Evolutionary conservation across 2,888 invertebrate genomes (phyloP).

Genomic region (Mythimna impura): DNA sequence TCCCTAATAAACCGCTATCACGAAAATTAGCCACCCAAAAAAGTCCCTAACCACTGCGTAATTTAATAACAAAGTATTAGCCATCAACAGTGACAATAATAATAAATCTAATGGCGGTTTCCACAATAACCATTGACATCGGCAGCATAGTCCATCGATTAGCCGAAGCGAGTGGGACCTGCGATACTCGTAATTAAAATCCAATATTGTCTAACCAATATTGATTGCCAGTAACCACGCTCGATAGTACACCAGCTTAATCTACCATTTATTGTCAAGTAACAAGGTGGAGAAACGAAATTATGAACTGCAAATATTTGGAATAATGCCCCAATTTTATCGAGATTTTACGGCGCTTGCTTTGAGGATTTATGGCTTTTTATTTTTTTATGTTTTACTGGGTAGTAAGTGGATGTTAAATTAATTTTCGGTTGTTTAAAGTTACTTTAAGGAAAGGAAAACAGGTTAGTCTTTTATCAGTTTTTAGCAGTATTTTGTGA

Average conservation of each 20-base stretch:
- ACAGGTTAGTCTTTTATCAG: background rate
- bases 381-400: conserved; percentile 43
- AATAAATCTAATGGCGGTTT: conserved; percentile 72
- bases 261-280: conserved; percentile 66
- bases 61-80: conserved; percentile 52
- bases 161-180: conserved; percentile 74
- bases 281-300: conserved; percentile 61
- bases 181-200: conserved; percentile 89
- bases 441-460: conserved; percentile 3
- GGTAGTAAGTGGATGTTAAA: conserved; percentile 23
- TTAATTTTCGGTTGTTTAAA: conserved; percentile 39
- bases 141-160: conserved; percentile 78
- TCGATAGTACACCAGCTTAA: conserved; percentile 67
- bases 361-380: conserved; percentile 42
- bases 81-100: conserved; percentile 62
- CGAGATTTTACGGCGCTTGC: conserved; percentile 51
- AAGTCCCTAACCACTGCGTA: conserved; percentile 28
- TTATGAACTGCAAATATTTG: conserved; percentile 64
- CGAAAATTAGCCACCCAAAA: conserved; percentile 14
- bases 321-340: conserved; percentile 57
- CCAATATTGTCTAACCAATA: conserved; percentile 90
- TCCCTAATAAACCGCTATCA: conserved; percentile 10
- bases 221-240: conserved; percentile 85
- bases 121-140: conserved; percentile 77
- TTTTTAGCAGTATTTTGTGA: background rate